phyloP scores from a whole-genome alignment of 1,140 invertebrate genomes.

The Ceratina japonica region DNA sequence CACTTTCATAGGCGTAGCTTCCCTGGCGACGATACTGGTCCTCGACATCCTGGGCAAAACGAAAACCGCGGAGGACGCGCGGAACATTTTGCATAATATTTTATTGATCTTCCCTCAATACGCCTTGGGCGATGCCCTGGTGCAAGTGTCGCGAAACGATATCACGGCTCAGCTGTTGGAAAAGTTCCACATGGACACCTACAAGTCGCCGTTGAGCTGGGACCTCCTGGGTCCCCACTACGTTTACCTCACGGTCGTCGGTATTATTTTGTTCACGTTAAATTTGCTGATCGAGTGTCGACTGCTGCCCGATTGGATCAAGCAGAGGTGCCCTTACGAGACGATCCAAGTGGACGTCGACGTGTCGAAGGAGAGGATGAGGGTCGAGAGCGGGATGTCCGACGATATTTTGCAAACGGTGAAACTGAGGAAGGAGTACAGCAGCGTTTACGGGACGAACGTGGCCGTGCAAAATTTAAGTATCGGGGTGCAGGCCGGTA shows the following conservation, averaged over 20 bases:
- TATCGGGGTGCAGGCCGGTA: constrained; percentile 86
- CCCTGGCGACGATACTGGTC: constrained; percentile 82
- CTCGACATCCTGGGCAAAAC: constrained; percentile 83
- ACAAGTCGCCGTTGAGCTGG: constrained; percentile 81
- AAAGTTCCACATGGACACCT: constrained; percentile 85
- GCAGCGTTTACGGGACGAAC: constrained; percentile 73
- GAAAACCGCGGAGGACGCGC: constrained; percentile 79
- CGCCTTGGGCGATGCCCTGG: constrained; percentile 82
- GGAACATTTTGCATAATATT: constrained; percentile 82
- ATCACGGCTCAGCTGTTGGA: constrained; percentile 80
- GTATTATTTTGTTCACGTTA: constrained; percentile 77
- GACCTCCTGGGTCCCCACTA: constrained; percentile 81
- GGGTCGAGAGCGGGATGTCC: constrained; percentile 71
- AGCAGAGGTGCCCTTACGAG: constrained; percentile 56
- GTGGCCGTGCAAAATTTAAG: constrained; percentile 85
- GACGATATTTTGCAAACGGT: constrained; percentile 76
- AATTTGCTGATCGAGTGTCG: constrained; percentile 82
- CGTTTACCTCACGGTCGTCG: constrained; percentile 77
- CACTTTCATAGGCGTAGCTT: constrained; percentile 81
- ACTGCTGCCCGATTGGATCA: constrained; percentile 68
- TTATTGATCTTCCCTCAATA: constrained; percentile 84
- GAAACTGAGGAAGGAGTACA: constrained; percentile 77
- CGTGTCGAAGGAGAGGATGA: constrained; percentile 77
- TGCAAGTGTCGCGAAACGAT: constrained; percentile 84
- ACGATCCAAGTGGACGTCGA: constrained; percentile 75